These are phyloP conservation scores for Coranthus polyacanthus DNA, from an alignment of 2,797 vertebrate species.

Conservation along the genomic window DNA sequence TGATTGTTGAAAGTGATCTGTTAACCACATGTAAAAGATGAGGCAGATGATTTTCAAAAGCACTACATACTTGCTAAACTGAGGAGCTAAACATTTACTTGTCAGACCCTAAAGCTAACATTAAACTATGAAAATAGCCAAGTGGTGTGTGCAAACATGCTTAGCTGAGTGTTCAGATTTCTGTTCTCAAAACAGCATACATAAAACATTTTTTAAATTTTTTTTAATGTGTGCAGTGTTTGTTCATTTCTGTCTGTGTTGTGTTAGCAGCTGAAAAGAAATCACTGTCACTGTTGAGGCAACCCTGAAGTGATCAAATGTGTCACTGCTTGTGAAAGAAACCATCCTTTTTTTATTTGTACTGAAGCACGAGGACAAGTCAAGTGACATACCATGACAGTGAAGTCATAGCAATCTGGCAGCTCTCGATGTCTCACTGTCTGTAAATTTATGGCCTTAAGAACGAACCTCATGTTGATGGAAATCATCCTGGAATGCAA, in stretches of 20 bases:
- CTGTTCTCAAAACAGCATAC: too few species aligned
- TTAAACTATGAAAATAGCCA: conserved; percentile 4
- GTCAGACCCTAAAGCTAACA: conserved; percentile 4
- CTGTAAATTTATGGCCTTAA: conserved; percentile 96
- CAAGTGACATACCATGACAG: conserved; percentile 84
- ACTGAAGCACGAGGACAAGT: neutral
- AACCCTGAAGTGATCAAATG: conserved; percentile 20
- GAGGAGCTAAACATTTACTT: conserved; percentile 6
- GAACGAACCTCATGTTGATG: conserved; percentile 87
- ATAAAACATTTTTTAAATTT: too few species aligned
- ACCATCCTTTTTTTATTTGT: conserved; percentile 11
- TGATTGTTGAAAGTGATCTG: conserved; percentile 93
- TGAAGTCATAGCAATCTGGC: conserved; percentile 95
- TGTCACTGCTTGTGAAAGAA: conserved; percentile 6
- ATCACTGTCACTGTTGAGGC: neutral
- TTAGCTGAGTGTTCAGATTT: neutral
- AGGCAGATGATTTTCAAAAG: neutral
- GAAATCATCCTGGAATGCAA: conserved; percentile 86
- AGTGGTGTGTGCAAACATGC: neutral
- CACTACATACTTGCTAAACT: neutral
- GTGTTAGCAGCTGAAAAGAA: neutral
- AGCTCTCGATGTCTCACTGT: conserved; percentile 92
- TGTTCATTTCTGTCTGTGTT: neutral
- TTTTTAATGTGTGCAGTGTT: neutral
- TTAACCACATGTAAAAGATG: conserved; percentile 29